These are phyloP conservation scores for Pristionchus mayeri DNA, from an alignment of 2,888 invertebrate genomes.

Conservation along the genomic window DNA sequence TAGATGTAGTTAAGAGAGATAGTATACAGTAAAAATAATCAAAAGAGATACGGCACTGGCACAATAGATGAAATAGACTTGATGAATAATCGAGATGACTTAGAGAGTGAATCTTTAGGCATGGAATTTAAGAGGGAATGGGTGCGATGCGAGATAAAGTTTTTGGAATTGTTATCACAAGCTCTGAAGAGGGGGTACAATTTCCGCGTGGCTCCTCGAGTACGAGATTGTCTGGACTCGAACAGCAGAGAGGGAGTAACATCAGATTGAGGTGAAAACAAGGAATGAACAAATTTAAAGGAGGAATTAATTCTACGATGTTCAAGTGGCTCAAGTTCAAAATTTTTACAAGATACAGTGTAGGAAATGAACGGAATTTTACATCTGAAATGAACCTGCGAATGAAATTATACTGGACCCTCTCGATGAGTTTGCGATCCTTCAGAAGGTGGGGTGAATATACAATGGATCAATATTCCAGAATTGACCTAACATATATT, in stretches of 20 bases:
- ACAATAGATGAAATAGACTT: no score
- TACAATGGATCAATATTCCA: background rate
- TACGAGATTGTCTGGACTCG: background rate
- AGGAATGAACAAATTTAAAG: background rate
- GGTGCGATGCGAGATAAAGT: background rate
- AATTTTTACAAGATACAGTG: background rate
- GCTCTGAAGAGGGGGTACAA: background rate
- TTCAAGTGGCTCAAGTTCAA: background rate
- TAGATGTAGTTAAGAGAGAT: no score
- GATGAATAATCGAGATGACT: no score
- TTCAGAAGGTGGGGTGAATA: background rate
- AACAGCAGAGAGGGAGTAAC: background rate
- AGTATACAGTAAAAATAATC: no score
- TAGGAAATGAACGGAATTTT: no score
- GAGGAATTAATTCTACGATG: background rate
- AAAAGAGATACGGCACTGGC: no score
- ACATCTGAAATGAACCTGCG: background rate
- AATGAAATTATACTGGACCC: background rate
- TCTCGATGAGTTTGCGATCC: background rate
- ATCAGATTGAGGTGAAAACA: background rate
- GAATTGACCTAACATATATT: background rate
- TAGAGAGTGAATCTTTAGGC: background rate
- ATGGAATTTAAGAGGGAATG: background rate
- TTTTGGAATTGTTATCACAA: background rate
- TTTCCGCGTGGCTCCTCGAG: background rate